phyloP scores from a whole-genome alignment of 2,113 vertebrate genomes.

The Vulpes ferrilata region DNA sequence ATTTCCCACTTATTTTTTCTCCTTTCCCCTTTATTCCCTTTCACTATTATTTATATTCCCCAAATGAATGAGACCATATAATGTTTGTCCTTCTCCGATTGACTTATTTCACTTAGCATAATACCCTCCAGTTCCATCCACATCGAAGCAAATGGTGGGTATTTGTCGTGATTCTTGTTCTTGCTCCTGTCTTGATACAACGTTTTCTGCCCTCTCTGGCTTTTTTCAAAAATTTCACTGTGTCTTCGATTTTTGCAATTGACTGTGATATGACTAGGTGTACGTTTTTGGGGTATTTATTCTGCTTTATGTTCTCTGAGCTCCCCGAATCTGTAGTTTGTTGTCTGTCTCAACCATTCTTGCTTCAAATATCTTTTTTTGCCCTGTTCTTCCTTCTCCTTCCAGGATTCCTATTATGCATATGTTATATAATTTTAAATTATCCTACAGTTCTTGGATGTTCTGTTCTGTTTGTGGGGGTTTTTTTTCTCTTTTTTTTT shows the following conservation, averaged over 20 bases:
- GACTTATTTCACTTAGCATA: too few relatives aligned
- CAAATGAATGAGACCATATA: too few relatives aligned
- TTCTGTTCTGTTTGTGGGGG: background rate
- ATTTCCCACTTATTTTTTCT: too few relatives aligned
- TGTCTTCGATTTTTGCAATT: background rate
- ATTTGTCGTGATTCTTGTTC: too few relatives aligned
- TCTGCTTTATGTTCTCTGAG: background rate
- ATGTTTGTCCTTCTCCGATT: too few relatives aligned
- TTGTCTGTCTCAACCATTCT: background rate
- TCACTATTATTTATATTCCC: too few relatives aligned
- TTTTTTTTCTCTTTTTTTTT: background rate
- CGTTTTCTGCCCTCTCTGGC: background rate
- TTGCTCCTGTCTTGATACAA: accelerated
- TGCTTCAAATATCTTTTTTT: background rate
- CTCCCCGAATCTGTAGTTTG: background rate
- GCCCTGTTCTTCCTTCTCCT: background rate
- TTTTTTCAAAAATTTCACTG: background rate
- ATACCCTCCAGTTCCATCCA: too few relatives aligned
- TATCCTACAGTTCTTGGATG: background rate
- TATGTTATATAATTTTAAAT: background rate
- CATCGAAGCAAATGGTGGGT: too few relatives aligned
- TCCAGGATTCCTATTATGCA: background rate
- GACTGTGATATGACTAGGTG: background rate
- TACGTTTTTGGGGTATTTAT: background rate
- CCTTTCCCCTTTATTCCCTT: too few relatives aligned